Percentiles rank a stretch among this genome's conserved stretches.
These are phyloP conservation scores for Agrotis ipsilon DNA, from an alignment of 2,888 invertebrate species.

Conservation along the genomic window DNA sequence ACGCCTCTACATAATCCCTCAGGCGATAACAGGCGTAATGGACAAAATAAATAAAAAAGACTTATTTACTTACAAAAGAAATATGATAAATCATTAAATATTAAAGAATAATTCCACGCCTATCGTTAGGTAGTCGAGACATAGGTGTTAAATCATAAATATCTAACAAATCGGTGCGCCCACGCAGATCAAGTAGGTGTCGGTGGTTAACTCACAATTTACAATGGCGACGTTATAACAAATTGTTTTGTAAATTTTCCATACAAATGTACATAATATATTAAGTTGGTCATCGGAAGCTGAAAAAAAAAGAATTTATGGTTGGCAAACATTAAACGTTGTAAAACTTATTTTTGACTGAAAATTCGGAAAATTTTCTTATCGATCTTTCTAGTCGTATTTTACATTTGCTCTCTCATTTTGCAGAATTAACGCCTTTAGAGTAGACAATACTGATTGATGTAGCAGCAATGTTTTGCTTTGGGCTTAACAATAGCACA, in stretches of 20 bases:
- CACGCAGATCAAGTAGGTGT: conserved; percentile 47
- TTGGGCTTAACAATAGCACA: too few species aligned
- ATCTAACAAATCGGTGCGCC: conserved; percentile 54
- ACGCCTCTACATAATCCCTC: neutral
- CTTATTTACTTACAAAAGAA: neutral
- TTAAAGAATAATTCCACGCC: conserved; percentile 16
- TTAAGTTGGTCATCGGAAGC: conserved; percentile 18
- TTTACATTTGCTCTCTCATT: too few species aligned
- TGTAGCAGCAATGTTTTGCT: too few species aligned
- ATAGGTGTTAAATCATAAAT: conserved; percentile 49
- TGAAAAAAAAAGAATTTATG: conserved; percentile 4
- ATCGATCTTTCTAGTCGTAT: too few species aligned
- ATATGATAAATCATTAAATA: neutral
- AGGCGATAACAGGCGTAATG: neutral
- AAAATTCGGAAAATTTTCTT: neutral
- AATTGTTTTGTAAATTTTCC: conserved; percentile 48
- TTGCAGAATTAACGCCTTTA: too few species aligned
- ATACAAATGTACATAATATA: conserved; percentile 26
- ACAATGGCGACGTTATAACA: conserved; percentile 46
- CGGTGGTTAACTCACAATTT: conserved; percentile 44
- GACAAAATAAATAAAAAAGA: neutral
- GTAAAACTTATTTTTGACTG: neutral
- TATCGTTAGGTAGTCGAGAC: conserved; percentile 29
- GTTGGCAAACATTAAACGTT: neutral
- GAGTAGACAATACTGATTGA: too few species aligned